Base-by-base conservation (phyloP, 1,140 invertebrate species). In the Eriocheir sinensis region DNA sequence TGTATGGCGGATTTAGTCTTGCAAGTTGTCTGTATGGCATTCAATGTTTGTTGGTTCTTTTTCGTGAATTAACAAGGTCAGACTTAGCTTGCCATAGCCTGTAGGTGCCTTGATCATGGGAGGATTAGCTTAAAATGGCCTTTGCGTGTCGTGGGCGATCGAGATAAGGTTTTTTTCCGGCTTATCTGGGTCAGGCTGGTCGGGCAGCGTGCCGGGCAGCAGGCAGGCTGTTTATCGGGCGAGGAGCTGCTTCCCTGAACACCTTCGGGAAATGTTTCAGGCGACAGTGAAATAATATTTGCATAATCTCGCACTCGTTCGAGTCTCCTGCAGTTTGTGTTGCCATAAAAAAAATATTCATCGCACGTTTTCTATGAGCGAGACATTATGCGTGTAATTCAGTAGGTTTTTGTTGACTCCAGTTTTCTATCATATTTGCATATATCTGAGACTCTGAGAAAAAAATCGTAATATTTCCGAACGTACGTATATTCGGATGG, bases 281-380 rank as follows among this genome's bases (percentile, higher is more conserved):
- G 21, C n/a, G 60, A 27, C 27, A 72, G 60, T 21, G 60, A 72
- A 72, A 72, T 72, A 72, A 72, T 72, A 72, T 72, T 72, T 72
- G 60, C 60, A 72, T 72, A 72, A 72, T 72, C 60, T 72, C 60
- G 60, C 60, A 72, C 60, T n/a, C 60, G 60, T n/a, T 85, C 34
- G 34, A 38, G 32, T 90, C 89, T 90, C 89, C 48, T 90, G 53
- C 89, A 90, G 89, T 90, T 72, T 90, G 48, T 53, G 89, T 90
- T 72, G 60, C 36, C 53, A 72, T 53, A 41, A 72, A 90, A 72
- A 86, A 90, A 90, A 60, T 90, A 90, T 90, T 34, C 41, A 90
- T 90, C 48, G 60, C 36, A 90, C 89, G 89, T 90, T 90, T 90
- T 90, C 89, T 90, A 72, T 90, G 89, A 90, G 53, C 89, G 89